A percentile compares a stretch with the other conserved stretches of the same genome.
phyloP scores from a whole-genome alignment of 2,888 invertebrate species.

The Terebella lapidaria region DNA sequence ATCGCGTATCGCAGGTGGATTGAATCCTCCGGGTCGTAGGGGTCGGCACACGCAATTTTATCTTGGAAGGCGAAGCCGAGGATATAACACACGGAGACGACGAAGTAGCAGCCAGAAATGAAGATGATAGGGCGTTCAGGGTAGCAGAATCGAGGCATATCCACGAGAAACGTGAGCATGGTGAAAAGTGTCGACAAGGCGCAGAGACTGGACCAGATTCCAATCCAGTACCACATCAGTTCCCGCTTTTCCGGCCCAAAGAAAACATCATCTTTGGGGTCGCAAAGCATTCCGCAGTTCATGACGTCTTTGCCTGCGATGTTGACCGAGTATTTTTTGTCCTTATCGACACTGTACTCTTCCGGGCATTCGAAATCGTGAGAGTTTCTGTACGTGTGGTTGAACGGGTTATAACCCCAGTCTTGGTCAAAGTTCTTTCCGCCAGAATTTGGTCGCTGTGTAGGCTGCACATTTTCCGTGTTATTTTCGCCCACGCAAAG shows the following conservation, averaged over 20 bases:
- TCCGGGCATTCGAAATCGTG: constrained; percentile 5
- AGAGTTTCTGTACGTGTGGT: not conserved
- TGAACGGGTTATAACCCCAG: not conserved
- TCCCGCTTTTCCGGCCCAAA: constrained; percentile 75
- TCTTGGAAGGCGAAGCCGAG: constrained; percentile 58
- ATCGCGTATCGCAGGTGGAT: constrained; percentile 3
- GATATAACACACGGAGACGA: constrained; percentile 84
- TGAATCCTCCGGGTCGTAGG: constrained; percentile 26
- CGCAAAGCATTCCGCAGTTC: constrained; percentile 69
- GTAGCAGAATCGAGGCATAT: constrained; percentile 91
- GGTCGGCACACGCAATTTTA: constrained; percentile 53
- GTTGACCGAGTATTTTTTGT: constrained; percentile 20
- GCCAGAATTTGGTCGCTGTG: not conserved
- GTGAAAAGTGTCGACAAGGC: constrained; percentile 82
- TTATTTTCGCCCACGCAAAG: constrained; percentile 11
- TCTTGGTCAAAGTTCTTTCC: not conserved
- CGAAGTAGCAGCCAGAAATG: constrained; percentile 89
- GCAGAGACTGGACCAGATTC: constrained; percentile 87
- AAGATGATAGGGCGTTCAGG: constrained; percentile 97
- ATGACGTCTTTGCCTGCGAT: constrained; percentile 20
- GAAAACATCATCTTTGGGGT: constrained; percentile 70
- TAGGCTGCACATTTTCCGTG: not conserved
- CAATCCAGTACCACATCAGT: constrained; percentile 86
- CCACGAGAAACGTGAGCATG: constrained; percentile 78
- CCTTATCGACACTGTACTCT: constrained; percentile 7